Evolutionary conservation across 2,888 invertebrate genomes (phyloP), one percentile per base, ranked within the genome.

Genomic region (Notodonta dromedarius): DNA sequence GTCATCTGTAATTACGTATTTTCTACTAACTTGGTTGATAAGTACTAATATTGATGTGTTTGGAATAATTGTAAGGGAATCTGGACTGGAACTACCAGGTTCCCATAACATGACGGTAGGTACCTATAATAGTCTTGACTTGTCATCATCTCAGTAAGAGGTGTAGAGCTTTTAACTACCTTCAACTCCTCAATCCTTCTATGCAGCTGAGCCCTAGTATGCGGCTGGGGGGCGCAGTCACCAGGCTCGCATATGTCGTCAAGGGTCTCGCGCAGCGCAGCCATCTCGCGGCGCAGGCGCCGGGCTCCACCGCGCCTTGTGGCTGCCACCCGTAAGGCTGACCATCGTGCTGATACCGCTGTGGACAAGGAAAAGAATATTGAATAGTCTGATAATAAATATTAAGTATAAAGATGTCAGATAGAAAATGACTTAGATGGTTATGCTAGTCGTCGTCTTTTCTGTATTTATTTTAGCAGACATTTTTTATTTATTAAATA

Each of bases 231-330:
- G 79, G 94, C 86, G 89, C 94, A 89, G 94, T 95, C 84, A 76
- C 94, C 86, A 81, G 94, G 94, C 78, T 95, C 94, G 83, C 95
- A 95, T 73, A 95, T 89, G 61, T 95, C 94, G 64, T 94, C 93
- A 72, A 95, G 92, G 57, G 94, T 91, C 74, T 95, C 95, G 66
- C 94, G 90, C 65, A 96, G 90, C 48, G 94, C 94, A 61, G 94
- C 89, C 84, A 95, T 90, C 83, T 96, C 95, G 69, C 94, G 92
- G 91, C 96, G 95, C 56, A 95, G 92, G 59, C 94, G 84, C 0
- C 94, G 83, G 4, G 92, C 93, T 9, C 91, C 87, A 1, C 92
- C 89, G 12, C 94, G 93, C 6, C 93, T 86, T 4, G 91, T 88
- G 2, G 93, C 93, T 1, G 93, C 92, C 44, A 87, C 91, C 13